phyloP scores from a whole-genome alignment of 2,888 invertebrate genomes.

The Leptothorax acervorum region DNA sequence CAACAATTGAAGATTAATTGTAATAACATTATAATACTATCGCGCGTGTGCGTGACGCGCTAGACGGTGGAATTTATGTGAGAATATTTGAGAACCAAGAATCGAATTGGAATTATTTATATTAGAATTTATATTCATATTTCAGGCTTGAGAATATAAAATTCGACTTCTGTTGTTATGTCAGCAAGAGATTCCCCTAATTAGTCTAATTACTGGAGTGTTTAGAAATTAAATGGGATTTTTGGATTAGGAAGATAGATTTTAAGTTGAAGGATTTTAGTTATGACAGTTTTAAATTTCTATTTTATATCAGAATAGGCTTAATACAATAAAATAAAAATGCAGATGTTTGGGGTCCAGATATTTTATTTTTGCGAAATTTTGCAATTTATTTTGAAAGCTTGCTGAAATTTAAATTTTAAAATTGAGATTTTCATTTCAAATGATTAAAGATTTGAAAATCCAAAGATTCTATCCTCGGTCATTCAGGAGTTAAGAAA shows the following conservation, averaged over 20 bases:
- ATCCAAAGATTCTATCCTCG: neutral
- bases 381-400: neutral
- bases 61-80: neutral
- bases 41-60: neutral
- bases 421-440: neutral
- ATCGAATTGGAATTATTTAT: conserved; percentile 6
- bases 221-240: neutral
- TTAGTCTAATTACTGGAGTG: neutral
- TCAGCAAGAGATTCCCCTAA: neutral
- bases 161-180: neutral
- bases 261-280: neutral
- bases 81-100: neutral
- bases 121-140: neutral
- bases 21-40: conserved; percentile 26
- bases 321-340: neutral
- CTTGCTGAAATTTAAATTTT: neutral
- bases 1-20: conserved; percentile 51
- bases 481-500: neutral
- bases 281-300: neutral
- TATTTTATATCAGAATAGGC: neutral
- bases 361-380: neutral
- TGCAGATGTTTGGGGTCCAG: neutral
- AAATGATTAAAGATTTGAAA: neutral
- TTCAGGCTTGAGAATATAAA: neutral
- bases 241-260: neutral